These are phyloP conservation scores for Campopleginae sp. DNA, from an alignment of 2,888 invertebrate genomes.

Conservation along the genomic window DNA sequence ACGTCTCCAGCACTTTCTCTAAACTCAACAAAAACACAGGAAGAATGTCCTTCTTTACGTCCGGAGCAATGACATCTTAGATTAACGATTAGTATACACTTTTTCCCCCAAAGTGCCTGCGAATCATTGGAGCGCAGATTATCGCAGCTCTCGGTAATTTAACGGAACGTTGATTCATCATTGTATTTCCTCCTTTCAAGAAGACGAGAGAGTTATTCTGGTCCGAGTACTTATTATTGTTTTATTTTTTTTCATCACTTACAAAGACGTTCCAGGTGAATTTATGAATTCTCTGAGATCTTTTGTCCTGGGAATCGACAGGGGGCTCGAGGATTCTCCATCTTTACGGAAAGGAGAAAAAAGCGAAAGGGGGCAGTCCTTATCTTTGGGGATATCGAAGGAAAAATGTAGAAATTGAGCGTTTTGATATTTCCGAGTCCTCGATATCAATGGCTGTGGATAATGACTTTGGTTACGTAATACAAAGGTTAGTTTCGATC, in stretches of 20 bases:
- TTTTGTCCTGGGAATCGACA: constrained; percentile 10
- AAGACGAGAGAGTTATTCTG: constrained; percentile 21
- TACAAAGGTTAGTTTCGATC: constrained; percentile 22
- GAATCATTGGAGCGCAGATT: constrained; percentile 57
- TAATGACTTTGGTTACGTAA: neutral
- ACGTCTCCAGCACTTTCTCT: constrained; percentile 9
- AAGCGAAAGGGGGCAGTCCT: too few species aligned
- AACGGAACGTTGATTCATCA: constrained; percentile 47
- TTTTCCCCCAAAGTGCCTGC: constrained; percentile 24
- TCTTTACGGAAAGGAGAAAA: neutral
- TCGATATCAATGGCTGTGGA: neutral
- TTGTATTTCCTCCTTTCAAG: constrained; percentile 38
- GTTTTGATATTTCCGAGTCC: neutral
- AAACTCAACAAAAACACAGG: constrained; percentile 9
- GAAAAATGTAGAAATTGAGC: neutral
- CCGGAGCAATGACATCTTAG: constrained; percentile 19
- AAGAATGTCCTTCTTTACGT: neutral
- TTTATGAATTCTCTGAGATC: constrained; percentile 13
- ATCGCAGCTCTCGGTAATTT: constrained; percentile 52
- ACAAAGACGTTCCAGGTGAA: neutral
- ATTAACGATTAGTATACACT: constrained; percentile 5
- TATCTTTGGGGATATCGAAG: neutral
- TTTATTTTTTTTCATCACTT: neutral
- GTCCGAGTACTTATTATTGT: constrained; percentile 19
- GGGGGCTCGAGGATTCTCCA: neutral